A percentile compares a stretch with the other conserved stretches of the same genome.
Evolutionary conservation across 2,797 vertebrate species (phyloP).

Genomic region (Ctenopoma kingsleyae): DNA sequence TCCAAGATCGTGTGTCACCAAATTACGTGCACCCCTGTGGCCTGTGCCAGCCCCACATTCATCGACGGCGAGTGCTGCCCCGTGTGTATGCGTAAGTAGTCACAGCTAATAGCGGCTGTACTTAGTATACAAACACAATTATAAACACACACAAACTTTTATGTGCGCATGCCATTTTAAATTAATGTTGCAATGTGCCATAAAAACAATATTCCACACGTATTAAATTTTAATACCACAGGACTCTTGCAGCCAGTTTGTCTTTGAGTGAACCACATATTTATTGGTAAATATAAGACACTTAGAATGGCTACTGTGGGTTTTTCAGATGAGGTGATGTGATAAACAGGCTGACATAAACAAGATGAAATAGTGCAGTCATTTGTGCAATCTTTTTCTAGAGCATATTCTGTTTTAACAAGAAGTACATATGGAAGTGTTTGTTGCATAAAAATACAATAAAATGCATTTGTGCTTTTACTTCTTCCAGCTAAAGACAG

Average conservation of each 20-base stretch:
- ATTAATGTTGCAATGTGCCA: constrained; percentile 27
- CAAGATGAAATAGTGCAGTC: constrained; percentile 37
- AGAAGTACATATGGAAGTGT: neutral
- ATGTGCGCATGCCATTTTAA: constrained; percentile 48
- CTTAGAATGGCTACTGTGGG: constrained; percentile 65
- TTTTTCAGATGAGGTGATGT: constrained; percentile 71
- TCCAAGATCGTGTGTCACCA: constrained; percentile 96
- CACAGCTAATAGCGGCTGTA: neutral
- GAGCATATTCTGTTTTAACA: constrained; percentile 25
- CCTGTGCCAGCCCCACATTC: constrained; percentile 92
- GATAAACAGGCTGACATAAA: constrained; percentile 50
- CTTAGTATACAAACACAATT: constrained; percentile 34
- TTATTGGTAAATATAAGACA: constrained; percentile 65
- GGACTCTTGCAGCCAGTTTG: constrained; percentile 52
- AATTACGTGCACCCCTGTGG: constrained; percentile 93
- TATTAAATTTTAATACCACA: constrained; percentile 66
- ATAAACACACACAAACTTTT: constrained; percentile 30
- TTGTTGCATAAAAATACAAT: neutral
- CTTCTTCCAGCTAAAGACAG: constrained; percentile 83
- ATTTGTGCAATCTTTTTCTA: constrained; percentile 9
- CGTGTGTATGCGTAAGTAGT: constrained; percentile 90
- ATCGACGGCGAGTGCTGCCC: constrained; percentile 96
- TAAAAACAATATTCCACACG: constrained; percentile 56
- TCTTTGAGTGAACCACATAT: constrained; percentile 63
- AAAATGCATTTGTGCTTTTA: constrained; percentile 9